Evolutionary conservation across 2,888 invertebrate species (phyloP), one percentile per base, ranked within the genome.

Genomic region (Priocnemis perturbator): DNA sequence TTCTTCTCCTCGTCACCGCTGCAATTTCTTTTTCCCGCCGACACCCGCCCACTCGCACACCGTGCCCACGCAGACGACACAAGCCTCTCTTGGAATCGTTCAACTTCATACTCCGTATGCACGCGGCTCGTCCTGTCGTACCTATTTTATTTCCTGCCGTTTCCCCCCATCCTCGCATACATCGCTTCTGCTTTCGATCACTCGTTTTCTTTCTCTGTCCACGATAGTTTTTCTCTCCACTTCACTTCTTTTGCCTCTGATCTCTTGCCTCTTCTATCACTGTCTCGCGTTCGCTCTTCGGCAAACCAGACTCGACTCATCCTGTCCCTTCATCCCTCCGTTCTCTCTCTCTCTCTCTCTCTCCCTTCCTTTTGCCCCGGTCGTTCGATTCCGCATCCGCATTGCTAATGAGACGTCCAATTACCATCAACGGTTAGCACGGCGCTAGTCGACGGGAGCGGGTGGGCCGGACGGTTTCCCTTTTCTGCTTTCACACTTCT

Each of bases 391-490:
- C 67, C 60, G 69, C 65, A 74, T 78, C 64, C 74, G 67, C 68
- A 67, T 74, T 77, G 74, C 76, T 82, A 82, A 84, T 77, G 78
- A 81, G 77, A 78, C 69, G 73, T 83, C 79, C 81, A 83, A 83
- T 83, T 84, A 83, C 61, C 69, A 71, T 69, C 73, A 74, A 61
- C 74, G 66, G 58, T 60, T 67, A 60, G 57, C 67, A 61, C 65
- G 48, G 56, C 55, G 62, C 37, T 11, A 9, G 37, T 37, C 37
- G 4, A 37, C 37, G 37, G n/a, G n/a, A 44, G 20, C 50, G 50
- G 5, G 19, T 19, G 50, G 50, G 50, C 30, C 52, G 9, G n/a
- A n/a, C 5, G 26, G 63, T 57, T 17, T 57, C 37, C 21, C 37
- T 57, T 15, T 23, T 44, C 45, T 15, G 19, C 3, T 21, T 58